These are phyloP conservation scores for Buceros bicornis DNA, from an alignment of 2,797 vertebrate genomes.

Conservation along the genomic window DNA sequence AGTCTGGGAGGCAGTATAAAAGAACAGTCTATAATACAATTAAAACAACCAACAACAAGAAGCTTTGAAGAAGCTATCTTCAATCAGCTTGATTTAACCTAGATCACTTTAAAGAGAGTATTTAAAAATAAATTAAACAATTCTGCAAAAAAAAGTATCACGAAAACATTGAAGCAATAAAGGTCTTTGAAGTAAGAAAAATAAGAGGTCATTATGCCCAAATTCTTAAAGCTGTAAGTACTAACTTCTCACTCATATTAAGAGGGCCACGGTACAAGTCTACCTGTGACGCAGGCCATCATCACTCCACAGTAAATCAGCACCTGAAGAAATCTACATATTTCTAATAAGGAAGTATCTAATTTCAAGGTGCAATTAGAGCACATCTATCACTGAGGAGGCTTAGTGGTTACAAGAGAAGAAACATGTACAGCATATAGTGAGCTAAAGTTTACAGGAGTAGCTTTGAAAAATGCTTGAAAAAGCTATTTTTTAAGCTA, in stretches of 20 bases:
- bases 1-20: not conserved
- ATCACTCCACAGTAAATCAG: not conserved
- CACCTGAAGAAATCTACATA: not conserved
- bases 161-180: not conserved
- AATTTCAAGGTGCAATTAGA: not conserved
- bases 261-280: not conserved
- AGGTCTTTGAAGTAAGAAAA: not conserved
- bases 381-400: not conserved
- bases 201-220: not conserved
- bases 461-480: not conserved
- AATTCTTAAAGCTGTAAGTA: not conserved
- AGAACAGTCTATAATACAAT: not conserved
- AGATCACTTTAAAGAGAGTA: not conserved
- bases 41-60: not conserved
- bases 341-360: not conserved
- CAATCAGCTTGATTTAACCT: not conserved
- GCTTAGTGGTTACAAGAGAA: not conserved
- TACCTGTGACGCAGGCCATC: not conserved
- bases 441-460: not conserved
- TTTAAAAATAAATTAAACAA: not conserved
- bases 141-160: not conserved
- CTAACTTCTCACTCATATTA: not conserved
- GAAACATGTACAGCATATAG: not conserved
- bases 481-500: conserved; percentile 7
- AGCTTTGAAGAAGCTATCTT: not conserved